Percentiles rank a stretch among this genome's conserved stretches.
Evolutionary conservation across 2,888 invertebrate species (phyloP).

Genomic region (Scaptomyza caliginosa): DNA sequence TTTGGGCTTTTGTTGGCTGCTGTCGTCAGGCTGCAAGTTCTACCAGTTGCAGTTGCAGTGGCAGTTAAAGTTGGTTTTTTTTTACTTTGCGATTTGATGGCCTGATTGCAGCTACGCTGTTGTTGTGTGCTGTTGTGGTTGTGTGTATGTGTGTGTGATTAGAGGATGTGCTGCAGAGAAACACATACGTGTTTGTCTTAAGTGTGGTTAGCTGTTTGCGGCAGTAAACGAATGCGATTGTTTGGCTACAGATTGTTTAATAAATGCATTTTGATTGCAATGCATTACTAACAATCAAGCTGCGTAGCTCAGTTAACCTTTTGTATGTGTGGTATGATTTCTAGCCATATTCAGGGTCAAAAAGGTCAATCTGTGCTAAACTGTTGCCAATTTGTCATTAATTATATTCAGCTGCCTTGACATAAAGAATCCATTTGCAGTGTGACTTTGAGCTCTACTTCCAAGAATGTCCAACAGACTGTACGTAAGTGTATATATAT

Average conservation of each 20-base stretch:
- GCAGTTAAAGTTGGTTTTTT: slow-evolving; percentile 34
- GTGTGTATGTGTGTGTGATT: slow-evolving; percentile 16
- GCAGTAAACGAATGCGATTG: slow-evolving; percentile 31
- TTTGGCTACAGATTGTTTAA: slow-evolving; percentile 35
- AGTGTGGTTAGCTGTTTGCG: slow-evolving; percentile 4
- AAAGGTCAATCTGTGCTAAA: neutral
- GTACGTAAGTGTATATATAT: neutral
- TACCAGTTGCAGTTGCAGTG: slow-evolving; percentile 13
- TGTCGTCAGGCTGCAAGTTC: slow-evolving; percentile 34
- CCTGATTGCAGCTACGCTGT: slow-evolving; percentile 51
- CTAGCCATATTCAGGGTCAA: neutral
- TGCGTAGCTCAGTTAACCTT: neutral
- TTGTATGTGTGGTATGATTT: neutral
- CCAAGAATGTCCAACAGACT: neutral
- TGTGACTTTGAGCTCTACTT: neutral
- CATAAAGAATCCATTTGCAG: too few relatives aligned
- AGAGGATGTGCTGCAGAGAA: slow-evolving; percentile 40
- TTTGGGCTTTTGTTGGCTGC: slow-evolving; percentile 45
- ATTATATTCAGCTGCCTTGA: neutral
- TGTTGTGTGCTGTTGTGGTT: slow-evolving; percentile 10
- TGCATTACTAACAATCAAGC: neutral
- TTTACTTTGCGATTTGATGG: slow-evolving; percentile 59
- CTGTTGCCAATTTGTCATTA: neutral
- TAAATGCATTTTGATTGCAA: slow-evolving; percentile 52
- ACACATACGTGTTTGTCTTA: neutral